These are phyloP conservation scores for Yponomeuta malinellus DNA, from an alignment of 2,888 invertebrate genomes.

Conservation along the genomic window DNA sequence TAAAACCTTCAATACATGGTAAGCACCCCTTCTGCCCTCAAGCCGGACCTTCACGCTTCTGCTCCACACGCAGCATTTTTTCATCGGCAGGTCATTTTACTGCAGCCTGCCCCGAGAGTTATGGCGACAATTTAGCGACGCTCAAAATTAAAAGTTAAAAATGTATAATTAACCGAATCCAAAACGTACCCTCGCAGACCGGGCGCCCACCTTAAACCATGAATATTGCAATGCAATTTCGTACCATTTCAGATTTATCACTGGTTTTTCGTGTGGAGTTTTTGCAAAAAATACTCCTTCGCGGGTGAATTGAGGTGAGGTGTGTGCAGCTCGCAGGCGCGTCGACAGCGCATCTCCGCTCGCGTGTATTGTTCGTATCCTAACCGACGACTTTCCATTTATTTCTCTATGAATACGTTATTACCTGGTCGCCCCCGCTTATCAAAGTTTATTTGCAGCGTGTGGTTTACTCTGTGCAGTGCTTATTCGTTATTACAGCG, in stretches of 20 bases:
- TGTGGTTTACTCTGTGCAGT: constrained; percentile 75
- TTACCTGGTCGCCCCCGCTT: constrained; percentile 75
- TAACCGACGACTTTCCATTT: constrained; percentile 76
- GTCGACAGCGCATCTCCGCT: constrained; percentile 66
- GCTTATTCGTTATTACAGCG: constrained; percentile 75
- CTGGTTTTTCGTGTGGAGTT: constrained; percentile 51
- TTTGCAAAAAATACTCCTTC: constrained; percentile 53
- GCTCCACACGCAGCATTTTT: constrained; percentile 3
- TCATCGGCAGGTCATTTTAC: not conserved
- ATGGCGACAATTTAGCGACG: constrained; percentile 3
- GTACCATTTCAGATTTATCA: constrained; percentile 63
- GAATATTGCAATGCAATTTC: constrained; percentile 70
- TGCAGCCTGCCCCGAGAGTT: not conserved
- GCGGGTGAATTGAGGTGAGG: constrained; percentile 50
- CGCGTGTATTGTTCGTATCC: constrained; percentile 69
- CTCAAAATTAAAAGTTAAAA: constrained; percentile 13
- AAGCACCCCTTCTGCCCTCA: constrained; percentile 5
- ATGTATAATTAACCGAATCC: constrained; percentile 46
- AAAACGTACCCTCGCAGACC: constrained; percentile 42
- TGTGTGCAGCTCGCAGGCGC: constrained; percentile 34
- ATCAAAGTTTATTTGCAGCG: constrained; percentile 76
- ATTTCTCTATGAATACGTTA: constrained; percentile 77
- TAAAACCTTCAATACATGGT: not conserved
- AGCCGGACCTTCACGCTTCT: constrained; percentile 6
- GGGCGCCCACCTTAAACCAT: constrained; percentile 35